Conservation (phyloP, 2,797 vertebrate genomes). For the Saxicola maurus region DNA sequence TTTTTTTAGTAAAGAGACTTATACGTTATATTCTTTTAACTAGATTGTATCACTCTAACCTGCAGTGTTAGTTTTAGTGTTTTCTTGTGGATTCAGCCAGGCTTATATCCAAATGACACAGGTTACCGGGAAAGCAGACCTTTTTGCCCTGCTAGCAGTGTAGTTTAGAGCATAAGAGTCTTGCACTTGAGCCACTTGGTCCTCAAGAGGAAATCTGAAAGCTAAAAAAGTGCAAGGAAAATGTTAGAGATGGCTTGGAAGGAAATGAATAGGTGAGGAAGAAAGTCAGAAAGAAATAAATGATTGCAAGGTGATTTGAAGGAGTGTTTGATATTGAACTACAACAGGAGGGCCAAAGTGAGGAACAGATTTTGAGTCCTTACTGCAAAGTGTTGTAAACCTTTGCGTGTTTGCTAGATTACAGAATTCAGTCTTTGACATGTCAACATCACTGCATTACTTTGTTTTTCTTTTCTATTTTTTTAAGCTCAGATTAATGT, state of each 20-base stretch:
- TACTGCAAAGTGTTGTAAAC: background rate
- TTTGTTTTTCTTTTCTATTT: background rate
- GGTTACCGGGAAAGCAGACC: background rate
- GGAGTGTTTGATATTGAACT: background rate
- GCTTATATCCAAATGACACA: accelerated
- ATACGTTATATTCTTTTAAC: background rate
- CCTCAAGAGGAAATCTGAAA: conserved; percentile 16
- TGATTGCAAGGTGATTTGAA: background rate
- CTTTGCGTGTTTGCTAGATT: background rate
- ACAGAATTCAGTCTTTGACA: background rate
- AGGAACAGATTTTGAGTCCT: background rate
- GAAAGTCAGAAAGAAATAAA: background rate
- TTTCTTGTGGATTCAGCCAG: background rate
- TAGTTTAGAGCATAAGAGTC: background rate
- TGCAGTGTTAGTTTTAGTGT: background rate
- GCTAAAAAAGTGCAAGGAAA: conserved; percentile 37
- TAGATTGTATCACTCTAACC: background rate
- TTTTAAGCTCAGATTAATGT: background rate
- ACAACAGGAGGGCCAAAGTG: background rate
- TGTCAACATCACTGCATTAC: background rate
- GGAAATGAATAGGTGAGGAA: background rate
- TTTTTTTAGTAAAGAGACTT: background rate
- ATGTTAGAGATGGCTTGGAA: background rate
- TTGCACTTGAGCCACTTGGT: background rate
- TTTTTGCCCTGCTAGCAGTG: background rate